These are phyloP conservation scores for Aphaenogaster rudis DNA, from an alignment of 1,140 invertebrate species.

Conservation along the genomic window DNA sequence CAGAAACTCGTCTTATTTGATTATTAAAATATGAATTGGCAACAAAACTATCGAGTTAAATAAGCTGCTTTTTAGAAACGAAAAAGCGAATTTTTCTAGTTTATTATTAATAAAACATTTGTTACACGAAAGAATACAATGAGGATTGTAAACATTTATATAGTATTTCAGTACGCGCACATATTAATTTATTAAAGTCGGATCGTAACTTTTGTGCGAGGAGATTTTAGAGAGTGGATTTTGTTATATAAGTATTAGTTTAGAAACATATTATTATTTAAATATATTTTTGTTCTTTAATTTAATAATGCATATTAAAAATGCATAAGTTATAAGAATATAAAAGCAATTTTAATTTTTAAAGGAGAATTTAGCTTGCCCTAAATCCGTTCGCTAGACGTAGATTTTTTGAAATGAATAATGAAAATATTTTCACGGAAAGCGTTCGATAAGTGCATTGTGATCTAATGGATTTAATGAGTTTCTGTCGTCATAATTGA, in stretches of 20 bases:
- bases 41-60: neutral
- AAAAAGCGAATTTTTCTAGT: neutral
- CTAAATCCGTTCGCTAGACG: neutral
- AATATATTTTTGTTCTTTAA: neutral
- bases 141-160: neutral
- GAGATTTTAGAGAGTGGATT: neutral
- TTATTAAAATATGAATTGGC: neutral
- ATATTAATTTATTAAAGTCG: neutral
- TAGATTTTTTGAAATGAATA: neutral
- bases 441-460: conserved; percentile 70
- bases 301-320: neutral
- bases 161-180: neutral
- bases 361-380: neutral
- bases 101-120: conserved; percentile 8
- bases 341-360: neutral
- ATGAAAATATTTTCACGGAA: conserved; percentile 2
- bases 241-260: neutral
- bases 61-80: neutral
- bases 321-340: neutral
- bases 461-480: conserved; percentile 74
- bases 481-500: conserved; percentile 74
- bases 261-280: neutral
- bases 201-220: neutral
- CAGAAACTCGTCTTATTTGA: neutral
- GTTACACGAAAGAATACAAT: too few species aligned